Conservation (phyloP, 2,797 vertebrate genomes). For the Epinephelus awoara region DNA sequence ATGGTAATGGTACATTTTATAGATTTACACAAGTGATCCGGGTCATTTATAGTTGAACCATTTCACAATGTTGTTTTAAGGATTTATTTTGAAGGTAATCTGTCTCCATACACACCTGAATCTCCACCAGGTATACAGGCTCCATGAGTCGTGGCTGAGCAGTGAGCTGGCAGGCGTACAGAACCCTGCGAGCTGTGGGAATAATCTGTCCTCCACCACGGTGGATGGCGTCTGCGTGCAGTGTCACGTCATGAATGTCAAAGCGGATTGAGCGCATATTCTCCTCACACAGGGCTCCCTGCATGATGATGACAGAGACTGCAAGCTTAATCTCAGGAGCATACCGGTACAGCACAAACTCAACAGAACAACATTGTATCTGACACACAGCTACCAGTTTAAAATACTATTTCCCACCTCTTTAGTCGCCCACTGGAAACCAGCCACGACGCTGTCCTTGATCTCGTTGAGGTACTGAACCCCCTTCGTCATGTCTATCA, state of each 20-base stretch:
- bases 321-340: neutral
- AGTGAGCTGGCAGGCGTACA: slow-evolving; percentile 94
- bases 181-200: slow-evolving; percentile 92
- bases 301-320: neutral
- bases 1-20: neutral
- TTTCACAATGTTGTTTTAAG: neutral
- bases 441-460: slow-evolving; percentile 97
- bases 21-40: neutral
- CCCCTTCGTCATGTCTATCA: slow-evolving; percentile 95
- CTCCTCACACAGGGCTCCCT: slow-evolving; percentile 96
- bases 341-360: neutral
- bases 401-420: slow-evolving; percentile 85
- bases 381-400: neutral
- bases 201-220: slow-evolving; percentile 97
- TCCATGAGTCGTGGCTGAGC: slow-evolving; percentile 95
- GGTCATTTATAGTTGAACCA: neutral
- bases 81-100: too few species aligned
- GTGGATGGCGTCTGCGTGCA: slow-evolving; percentile 96
- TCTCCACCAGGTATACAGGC: slow-evolving; percentile 97
- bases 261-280: slow-evolving; percentile 93
- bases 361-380: neutral
- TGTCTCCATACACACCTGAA: slow-evolving; percentile 86
- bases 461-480: slow-evolving; percentile 99
- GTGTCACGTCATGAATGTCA: slow-evolving; percentile 94
- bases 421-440: slow-evolving; percentile 98